A percentile compares a stretch with the other conserved stretches of the same genome.
These are phyloP conservation scores for Epizoanthus ramosus DNA, from an alignment of 92 coral and sea anemone species.

Conservation along the genomic window DNA sequence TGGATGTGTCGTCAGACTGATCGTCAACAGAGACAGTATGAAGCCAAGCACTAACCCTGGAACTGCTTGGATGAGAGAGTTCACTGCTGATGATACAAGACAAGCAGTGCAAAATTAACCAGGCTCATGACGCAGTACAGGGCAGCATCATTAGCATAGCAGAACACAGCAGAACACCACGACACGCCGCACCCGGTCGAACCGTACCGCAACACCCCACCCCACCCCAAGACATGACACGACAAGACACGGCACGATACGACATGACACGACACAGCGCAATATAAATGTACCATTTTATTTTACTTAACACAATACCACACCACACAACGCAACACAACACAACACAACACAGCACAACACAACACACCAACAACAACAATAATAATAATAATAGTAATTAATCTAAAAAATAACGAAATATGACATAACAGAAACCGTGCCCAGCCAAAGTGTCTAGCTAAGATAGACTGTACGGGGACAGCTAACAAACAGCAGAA, in stretches of 20 bases:
- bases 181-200: not conserved
- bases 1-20: not conserved
- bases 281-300: no score
- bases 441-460: no score
- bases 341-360: not conserved
- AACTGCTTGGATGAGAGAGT: constrained; percentile 13
- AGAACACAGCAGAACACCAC: no score
- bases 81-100: constrained; percentile 11
- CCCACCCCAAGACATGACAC: not conserved
- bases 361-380: not conserved
- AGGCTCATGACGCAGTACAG: not conserved
- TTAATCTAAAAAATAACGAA: no score
- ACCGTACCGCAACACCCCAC: not conserved
- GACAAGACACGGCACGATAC: not conserved
- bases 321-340: no score
- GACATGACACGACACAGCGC: not conserved
- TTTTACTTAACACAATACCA: no score
- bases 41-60: constrained; percentile 30
- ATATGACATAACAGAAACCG: no score
- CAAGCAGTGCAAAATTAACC: not conserved
- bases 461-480: no score
- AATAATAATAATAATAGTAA: no score
- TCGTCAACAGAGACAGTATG: constrained; percentile 14
- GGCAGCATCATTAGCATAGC: no score
- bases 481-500: no score